These are phyloP conservation scores for Heliocidaris erythrogramma DNA, from an alignment of 35 echinoderm and acorn worm genomes.

Conservation along the genomic window DNA sequence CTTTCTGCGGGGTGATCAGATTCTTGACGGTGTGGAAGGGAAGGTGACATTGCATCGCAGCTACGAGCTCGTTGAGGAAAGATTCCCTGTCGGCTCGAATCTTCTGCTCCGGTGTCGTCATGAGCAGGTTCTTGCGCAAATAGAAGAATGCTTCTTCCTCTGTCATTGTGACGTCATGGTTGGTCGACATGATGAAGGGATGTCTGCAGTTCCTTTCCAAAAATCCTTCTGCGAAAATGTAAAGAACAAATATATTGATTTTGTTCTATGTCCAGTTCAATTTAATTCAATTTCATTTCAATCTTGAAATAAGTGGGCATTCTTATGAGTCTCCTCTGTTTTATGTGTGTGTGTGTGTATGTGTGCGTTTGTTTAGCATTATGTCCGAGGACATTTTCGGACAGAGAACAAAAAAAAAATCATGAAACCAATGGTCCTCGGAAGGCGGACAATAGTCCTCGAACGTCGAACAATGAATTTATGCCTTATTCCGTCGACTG, in stretches of 20 bases:
- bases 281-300: too few relatives aligned
- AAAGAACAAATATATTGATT: neutral
- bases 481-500: too few relatives aligned
- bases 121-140: neutral
- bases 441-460: too few relatives aligned
- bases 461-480: too few relatives aligned
- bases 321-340: too few relatives aligned
- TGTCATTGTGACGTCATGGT: neutral
- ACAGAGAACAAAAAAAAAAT: too few relatives aligned
- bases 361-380: too few relatives aligned
- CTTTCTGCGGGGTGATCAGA: neutral
- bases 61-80: slow-evolving; percentile 1
- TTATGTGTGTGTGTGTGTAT: too few relatives aligned
- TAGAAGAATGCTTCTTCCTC: neutral
- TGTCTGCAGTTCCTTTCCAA: neutral
- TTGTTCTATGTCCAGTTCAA: too few relatives aligned
- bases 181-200: neutral
- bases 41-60: neutral
- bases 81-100: neutral
- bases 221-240: neutral
- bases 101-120: neutral
- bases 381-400: too few relatives aligned
- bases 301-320: too few relatives aligned
- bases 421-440: too few relatives aligned
- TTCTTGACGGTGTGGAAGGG: neutral